Evolutionary conservation across 2,113 vertebrate genomes (phyloP).

Genomic region (Galemys pyrenaicus): DNA sequence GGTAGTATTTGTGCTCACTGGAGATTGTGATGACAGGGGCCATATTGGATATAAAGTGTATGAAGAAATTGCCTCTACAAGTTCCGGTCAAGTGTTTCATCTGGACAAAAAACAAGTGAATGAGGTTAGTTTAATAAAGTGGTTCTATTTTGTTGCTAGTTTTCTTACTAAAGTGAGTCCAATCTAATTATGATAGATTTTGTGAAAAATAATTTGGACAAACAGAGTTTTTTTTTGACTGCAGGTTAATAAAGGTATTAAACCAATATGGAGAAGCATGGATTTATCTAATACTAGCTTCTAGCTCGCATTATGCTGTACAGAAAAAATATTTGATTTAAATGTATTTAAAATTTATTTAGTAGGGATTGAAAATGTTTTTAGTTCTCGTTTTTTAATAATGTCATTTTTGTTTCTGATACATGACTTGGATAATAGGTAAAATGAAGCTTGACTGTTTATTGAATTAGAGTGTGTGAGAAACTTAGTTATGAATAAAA

Average conservation of each 20-base stretch:
- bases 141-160: neutral
- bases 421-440: neutral
- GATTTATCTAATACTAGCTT: slow-evolving; percentile 27
- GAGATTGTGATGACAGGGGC: slow-evolving; percentile 96
- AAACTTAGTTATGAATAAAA: neutral
- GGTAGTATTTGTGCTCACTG: slow-evolving; percentile 99
- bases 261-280: neutral
- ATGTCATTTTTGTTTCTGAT: neutral
- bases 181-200: neutral
- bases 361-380: neutral
- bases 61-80: slow-evolving; percentile 99
- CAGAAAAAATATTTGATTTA: neutral
- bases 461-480: neutral
- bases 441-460: neutral
- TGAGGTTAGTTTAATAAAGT: slow-evolving; percentile 89
- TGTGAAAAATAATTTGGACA: neutral
- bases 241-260: neutral
- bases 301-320: neutral
- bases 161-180: neutral
- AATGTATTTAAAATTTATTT: neutral
- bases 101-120: slow-evolving; percentile 99
- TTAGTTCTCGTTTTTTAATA: neutral
- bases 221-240: neutral
- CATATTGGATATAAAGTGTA: slow-evolving; percentile 97
- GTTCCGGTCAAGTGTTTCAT: slow-evolving; percentile 98